These are phyloP conservation scores for Apodemia duryi DNA, from an alignment of 2,888 invertebrate genomes.

Conservation along the genomic window DNA sequence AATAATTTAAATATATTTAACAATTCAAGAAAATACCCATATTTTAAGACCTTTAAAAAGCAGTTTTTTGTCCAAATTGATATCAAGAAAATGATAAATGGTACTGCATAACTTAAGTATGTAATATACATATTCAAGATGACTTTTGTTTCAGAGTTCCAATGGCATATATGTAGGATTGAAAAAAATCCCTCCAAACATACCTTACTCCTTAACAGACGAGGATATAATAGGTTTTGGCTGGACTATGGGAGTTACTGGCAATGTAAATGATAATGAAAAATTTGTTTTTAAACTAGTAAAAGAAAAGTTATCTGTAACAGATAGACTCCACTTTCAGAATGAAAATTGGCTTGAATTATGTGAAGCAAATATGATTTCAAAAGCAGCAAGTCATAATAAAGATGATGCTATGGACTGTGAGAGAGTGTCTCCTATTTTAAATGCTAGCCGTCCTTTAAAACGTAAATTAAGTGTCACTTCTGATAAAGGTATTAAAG, in stretches of 20 bases:
- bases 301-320: slow-evolving; percentile 39
- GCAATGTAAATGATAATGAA: slow-evolving; percentile 49
- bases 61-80: too few species aligned
- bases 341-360: slow-evolving; percentile 48
- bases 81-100: too few species aligned
- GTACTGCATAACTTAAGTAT: too few species aligned
- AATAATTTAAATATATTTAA: too few species aligned
- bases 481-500: slow-evolving; percentile 23
- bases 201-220: slow-evolving; percentile 50
- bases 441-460: slow-evolving; percentile 36
- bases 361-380: slow-evolving; percentile 42
- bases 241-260: slow-evolving; percentile 49
- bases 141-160: slow-evolving; percentile 68
- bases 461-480: slow-evolving; percentile 47
- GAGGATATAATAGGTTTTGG: slow-evolving; percentile 79
- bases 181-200: slow-evolving; percentile 50
- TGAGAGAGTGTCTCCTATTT: slow-evolving; percentile 32
- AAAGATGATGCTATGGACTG: background rate
- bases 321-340: slow-evolving; percentile 48
- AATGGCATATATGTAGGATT: slow-evolving; percentile 80
- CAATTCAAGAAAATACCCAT: too few species aligned
- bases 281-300: slow-evolving; percentile 60
- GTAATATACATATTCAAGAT: background rate
- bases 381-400: slow-evolving; percentile 17
- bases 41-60: too few species aligned